Evolutionary conservation across 2,797 vertebrate species (phyloP), one percentile per base, ranked within the genome.

Genomic region (Poeciliopsis gracilis): DNA sequence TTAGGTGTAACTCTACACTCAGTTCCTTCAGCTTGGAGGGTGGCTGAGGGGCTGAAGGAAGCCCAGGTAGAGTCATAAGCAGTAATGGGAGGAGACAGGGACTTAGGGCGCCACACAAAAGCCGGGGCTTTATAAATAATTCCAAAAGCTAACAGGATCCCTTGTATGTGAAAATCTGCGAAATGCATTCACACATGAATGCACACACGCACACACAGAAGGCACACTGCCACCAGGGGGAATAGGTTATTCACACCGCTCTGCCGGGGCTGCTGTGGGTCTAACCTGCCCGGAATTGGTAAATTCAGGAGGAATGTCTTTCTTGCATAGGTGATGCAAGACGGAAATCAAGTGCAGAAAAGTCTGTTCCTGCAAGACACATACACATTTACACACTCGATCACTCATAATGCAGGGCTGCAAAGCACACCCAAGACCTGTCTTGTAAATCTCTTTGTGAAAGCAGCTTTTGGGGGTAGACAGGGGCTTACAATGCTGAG

Each of bases 391-490:
- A 79, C 76, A 78, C 84, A 38, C 89, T 80, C 80, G 30, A 84
- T 88, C 88, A 80, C 90, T 91, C 89, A 86, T 93, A 91, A 95
- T 92, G 91, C 94, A 93, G 84, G 91, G 93, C 89, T 88, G 92
- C 86, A 85, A 84, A 91, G 91, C 90, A 89, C 94, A 93, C 93
- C 89, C 88, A 93, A 95, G 94, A 94, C 91, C 93, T 94, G 95
- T 95, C 94, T 95, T 95, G 95, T 95, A 95, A 95, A 95, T 95
- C 94, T 96, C 93, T 95, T 95, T 95, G 93, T 95, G 94, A 95
- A 95, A 94, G 95, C 93, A 95, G 95, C 94, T 96, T 96, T 96
- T 94, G 93, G 94, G 93, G 93, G 94, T 94, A 95, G 91, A 95
- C 92, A 93, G 93, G 91, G 92, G 94, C 94, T 95, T 95, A 95